Percentiles rank a stretch among this genome's conserved stretches.
Conservation (phyloP, 2,888 invertebrate species). For the Pseudococcus jackbeardsleyi region DNA sequence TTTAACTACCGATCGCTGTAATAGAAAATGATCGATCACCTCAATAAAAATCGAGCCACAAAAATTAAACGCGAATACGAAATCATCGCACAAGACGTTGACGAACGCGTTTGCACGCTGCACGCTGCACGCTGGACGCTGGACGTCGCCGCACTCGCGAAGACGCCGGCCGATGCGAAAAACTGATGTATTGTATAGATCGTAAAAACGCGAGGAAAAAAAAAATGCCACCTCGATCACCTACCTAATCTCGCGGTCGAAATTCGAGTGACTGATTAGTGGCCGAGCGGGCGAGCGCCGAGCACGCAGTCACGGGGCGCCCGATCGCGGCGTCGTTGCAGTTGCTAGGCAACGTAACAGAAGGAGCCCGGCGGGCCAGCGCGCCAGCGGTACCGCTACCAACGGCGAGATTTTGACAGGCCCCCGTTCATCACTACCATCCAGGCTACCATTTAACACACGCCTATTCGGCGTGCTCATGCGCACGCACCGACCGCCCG, state of each 20-base stretch:
- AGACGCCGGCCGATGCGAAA: background rate
- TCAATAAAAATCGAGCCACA: background rate
- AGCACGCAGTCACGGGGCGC: conserved; percentile 33
- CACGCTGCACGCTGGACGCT: no score
- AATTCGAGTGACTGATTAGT: conserved; percentile 61
- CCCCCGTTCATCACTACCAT: conserved; percentile 60
- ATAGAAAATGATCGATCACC: conserved; percentile 10
- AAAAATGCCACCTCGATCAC: conserved; percentile 43
- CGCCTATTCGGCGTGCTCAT: conserved; percentile 59
- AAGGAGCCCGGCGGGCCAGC: conserved; percentile 46
- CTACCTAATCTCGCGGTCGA: conserved; percentile 24
- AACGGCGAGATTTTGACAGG: conserved; percentile 57
- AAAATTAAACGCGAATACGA: background rate
- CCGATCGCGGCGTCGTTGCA: conserved; percentile 41
- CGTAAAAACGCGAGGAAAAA: background rate
- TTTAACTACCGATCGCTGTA: background rate
- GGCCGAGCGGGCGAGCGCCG: background rate
- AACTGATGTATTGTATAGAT: background rate
- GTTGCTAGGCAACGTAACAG: conserved; percentile 60
- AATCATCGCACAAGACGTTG: background rate
- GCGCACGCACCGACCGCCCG: conserved; percentile 38
- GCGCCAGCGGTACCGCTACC: conserved; percentile 25
- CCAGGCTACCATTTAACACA: conserved; percentile 60
- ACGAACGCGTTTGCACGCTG: no score
- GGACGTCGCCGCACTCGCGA: background rate